phyloP scores from a whole-genome alignment of 2,888 invertebrate genomes.

The Stramonita haemastoma region DNA sequence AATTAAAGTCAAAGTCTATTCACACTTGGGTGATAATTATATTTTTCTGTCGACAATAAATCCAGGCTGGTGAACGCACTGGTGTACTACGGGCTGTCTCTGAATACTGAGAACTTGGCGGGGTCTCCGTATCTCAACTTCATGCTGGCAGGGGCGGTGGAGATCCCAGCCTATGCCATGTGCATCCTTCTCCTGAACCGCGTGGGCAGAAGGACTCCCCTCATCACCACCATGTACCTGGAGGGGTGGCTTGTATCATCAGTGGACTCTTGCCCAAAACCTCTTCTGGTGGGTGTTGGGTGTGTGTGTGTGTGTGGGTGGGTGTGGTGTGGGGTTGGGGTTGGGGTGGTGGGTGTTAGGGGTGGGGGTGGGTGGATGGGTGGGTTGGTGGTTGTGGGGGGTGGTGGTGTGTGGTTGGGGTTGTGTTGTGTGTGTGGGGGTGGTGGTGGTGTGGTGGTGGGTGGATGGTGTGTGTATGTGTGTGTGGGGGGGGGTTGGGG shows the following conservation, averaged over 20 bases:
- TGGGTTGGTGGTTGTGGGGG: too few relatives aligned
- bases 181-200: constrained; percentile 57
- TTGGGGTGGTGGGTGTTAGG: too few relatives aligned
- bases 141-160: constrained; percentile 61
- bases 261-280: constrained; percentile 44
- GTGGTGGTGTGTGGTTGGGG: too few relatives aligned
- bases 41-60: too few relatives aligned
- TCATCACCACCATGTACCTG: constrained; percentile 56
- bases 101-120: constrained; percentile 62
- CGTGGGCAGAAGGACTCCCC: constrained; percentile 56
- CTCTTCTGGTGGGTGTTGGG: constrained; percentile 9
- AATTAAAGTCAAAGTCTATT: too few relatives aligned
- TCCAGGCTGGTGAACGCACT: constrained; percentile 61
- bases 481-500: neutral
- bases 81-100: constrained; percentile 65
- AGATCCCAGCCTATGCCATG: constrained; percentile 60
- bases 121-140: constrained; percentile 65
- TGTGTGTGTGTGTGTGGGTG: too few relatives aligned
- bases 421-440: too few relatives aligned
- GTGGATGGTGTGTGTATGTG: neutral
- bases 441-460: too few relatives aligned
- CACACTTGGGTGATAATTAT: too few relatives aligned
- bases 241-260: constrained; percentile 77
- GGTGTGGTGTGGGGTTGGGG: too few relatives aligned
- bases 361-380: too few relatives aligned